phyloP scores from a whole-genome alignment of 2,797 vertebrate genomes.

The Clarias pachynema region DNA sequence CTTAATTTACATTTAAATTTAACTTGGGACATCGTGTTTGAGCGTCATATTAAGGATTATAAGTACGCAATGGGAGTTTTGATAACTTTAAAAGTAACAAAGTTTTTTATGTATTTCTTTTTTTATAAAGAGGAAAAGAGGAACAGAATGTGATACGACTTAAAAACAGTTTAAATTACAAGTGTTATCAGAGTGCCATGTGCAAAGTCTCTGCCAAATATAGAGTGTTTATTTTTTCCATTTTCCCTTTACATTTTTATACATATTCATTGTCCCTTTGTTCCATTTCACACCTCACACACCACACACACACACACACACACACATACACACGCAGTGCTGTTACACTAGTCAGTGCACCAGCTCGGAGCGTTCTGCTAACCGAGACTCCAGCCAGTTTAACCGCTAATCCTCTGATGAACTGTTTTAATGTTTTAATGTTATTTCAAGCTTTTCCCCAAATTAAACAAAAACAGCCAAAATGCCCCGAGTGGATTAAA shows the following conservation, averaged over 20 bases:
- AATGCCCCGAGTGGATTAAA: conserved; percentile 19
- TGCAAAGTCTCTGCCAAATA: background rate
- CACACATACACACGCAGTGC: conserved; percentile 1
- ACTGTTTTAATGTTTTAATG: background rate
- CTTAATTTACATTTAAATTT: background rate
- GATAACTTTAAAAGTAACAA: background rate
- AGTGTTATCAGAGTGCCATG: too few species aligned
- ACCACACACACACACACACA: conserved; percentile 1
- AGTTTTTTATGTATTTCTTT: too few species aligned
- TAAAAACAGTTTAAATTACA: background rate
- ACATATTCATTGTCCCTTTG: conserved; percentile 25
- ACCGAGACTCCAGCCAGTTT: background rate
- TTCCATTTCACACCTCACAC: conserved; percentile 21
- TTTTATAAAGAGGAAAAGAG: background rate
- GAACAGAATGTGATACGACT: background rate
- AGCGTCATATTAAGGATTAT: background rate
- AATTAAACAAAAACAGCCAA: background rate
- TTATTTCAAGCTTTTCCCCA: conserved; percentile 22
- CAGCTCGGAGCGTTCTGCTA: conserved; percentile 5
- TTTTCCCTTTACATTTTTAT: too few species aligned
- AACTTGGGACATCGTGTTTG: too few species aligned
- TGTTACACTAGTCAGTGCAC: conserved; percentile 27
- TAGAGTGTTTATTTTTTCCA: background rate
- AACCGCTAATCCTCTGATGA: conserved; percentile 2
- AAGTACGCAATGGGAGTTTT: background rate